Evolutionary conservation across 2,113 vertebrate species (phyloP), one percentile per base, ranked within the genome.

Genomic region (Ageneiosus marmoratus): DNA sequence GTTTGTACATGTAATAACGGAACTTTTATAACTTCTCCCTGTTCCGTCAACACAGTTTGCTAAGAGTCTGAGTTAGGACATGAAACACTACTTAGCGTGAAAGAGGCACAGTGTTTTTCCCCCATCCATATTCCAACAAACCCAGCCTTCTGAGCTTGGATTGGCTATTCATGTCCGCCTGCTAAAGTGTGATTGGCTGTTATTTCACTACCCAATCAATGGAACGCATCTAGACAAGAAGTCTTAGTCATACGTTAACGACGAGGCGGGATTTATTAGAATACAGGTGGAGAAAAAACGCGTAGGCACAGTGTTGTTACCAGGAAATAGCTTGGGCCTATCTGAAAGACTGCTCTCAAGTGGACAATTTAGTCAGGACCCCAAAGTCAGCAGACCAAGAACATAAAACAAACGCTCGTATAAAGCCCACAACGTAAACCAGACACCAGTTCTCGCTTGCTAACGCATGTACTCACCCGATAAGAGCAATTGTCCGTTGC

Each of bases 241-340:
- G 11, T 22, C 29, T 5, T 37, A 24, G 12, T 22, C 32, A 37
- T n/a, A 29, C 11, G 1, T 15, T 16, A 37, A 37, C 7, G 22
- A 41, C 29, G 13, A 69, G 63, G 79, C 63, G 63, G 79, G 63
- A 37, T 9, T 24, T 60, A 3, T 32, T 20, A 4, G 62, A 80
- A 80, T n/a, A 53, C 63, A n/a, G 79, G 79, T 55, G 15, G 62
- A 24, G 37, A 37, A 20, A 22, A 48, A 63, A 51, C 78, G 22
- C 60, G 62, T 50, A 48, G 60, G 70, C 70, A 67, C 67, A 81
- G 75, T 77, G 67, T 50, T 77, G 70, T 72, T 83, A 89, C 84
- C 84, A 89, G 88, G 88, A 89, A 89, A 89, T 84, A 87, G 76
- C 85, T 85, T 41, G 80, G 88, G 86, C 88, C 88, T 84, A 85